phyloP scores from a whole-genome alignment of 2,797 vertebrate species.

The Dermochelys coriacea region DNA sequence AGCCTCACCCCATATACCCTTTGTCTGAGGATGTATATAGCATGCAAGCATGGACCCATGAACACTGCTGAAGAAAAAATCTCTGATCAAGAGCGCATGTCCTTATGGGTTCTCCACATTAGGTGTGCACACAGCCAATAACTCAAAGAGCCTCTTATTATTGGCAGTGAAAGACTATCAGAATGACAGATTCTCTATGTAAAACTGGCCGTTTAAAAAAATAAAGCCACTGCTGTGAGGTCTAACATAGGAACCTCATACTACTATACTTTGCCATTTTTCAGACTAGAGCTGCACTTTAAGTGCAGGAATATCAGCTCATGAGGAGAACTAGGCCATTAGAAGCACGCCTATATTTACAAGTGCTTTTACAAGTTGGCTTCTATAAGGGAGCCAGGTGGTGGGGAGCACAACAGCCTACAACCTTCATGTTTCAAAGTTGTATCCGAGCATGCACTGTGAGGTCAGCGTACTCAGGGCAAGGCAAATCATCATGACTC shows the following conservation, averaged over 20 bases:
- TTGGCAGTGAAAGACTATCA: not conserved
- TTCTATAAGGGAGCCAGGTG: not conserved
- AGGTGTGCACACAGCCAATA: not conserved
- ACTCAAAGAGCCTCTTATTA: not conserved
- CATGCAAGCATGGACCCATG: not conserved
- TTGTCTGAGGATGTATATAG: not conserved
- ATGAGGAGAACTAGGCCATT: not conserved
- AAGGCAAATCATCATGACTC: not conserved
- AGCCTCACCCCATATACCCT: not conserved
- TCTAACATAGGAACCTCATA: not conserved
- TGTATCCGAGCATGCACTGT: not conserved
- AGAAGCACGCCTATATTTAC: fast-evolving
- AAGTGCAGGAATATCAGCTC: fast-evolving
- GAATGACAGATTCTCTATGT: not conserved
- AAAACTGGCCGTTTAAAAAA: not conserved
- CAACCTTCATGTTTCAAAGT: fast-evolving
- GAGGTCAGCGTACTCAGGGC: fast-evolving
- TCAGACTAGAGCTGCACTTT: not conserved
- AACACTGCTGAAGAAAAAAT: not conserved
- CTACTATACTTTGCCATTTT: not conserved
- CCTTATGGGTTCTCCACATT: not conserved
- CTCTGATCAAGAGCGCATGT: not conserved
- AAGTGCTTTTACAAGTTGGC: not conserved
- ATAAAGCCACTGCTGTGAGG: not conserved
- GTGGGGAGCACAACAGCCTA: not conserved